Base-by-base conservation (phyloP, 2,113 vertebrate genomes). In the Dasypus novemcinctus region DNA sequence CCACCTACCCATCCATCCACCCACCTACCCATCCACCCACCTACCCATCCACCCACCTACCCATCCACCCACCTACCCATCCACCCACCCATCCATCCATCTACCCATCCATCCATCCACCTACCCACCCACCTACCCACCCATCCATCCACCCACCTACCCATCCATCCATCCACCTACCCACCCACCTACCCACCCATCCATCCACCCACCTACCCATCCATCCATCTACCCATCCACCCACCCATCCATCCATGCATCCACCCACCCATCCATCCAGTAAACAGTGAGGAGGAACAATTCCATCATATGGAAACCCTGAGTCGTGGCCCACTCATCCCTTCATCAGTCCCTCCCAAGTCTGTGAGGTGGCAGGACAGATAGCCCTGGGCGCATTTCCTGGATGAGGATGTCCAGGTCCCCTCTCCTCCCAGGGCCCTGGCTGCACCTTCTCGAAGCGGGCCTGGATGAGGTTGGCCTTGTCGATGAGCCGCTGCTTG, bases 401-500 rank as follows among this genome's bases (percentile, higher is more conserved):
- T 23, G 4, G 36, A 36, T 9, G 46, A 23, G 13, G 74, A 81
- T 31, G 29, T 64, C 5, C 1, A 86, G 21, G 38, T 33, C 41
- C 82, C 46, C 36, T 87, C 29, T 74, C 90, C 80, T 29, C 38
- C 43, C 52, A 6, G 4, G 27, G 33, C 52, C 54, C 57, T 0
- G 13, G 82, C 17, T 5, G 4, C 84, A 99, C 99, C 99, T 98
- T 98, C 63, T 99, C 95, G 2, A 98, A 98, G 25, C 97, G 98
- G 0, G 98, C 98, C 97, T 99, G 99, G 68, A 99, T 99, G 84
- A 98, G 97, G 86, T 98, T 98, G 83, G 98, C 98, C 57, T 98
- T 98, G 86, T 98, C 87, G 2, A 98, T 82, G 18, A 99, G 97
- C 9, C 95, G 96, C 66, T 98, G 93, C 94, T 98, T 99, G 33